These are phyloP conservation scores for Eidolon helvum DNA, from an alignment of 2,113 vertebrate species.

Conservation along the genomic window DNA sequence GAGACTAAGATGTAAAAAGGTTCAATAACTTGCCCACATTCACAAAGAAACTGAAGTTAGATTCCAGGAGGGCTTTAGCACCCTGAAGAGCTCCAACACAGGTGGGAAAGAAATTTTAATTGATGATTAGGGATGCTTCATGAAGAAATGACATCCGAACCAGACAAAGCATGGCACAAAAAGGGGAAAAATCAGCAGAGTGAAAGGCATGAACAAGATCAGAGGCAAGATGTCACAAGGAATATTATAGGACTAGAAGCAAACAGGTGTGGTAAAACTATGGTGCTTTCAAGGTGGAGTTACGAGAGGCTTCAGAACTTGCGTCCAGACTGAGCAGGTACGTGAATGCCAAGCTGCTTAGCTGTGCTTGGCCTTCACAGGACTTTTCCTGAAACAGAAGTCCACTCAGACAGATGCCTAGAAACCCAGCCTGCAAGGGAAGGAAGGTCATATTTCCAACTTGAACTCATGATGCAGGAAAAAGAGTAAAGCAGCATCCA, in stretches of 20 bases:
- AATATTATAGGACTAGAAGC: neutral
- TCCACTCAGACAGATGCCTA: neutral
- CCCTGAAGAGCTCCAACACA: neutral
- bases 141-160: neutral
- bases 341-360: neutral
- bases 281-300: neutral
- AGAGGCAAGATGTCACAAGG: neutral
- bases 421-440: neutral
- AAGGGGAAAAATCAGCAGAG: neutral
- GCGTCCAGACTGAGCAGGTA: neutral
- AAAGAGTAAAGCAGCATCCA: neutral
- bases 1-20: neutral
- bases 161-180: neutral
- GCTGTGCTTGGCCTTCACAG: neutral
- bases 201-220: neutral
- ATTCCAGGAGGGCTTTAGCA: neutral
- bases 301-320: neutral
- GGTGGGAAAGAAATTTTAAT: neutral
- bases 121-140: neutral
- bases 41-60: neutral
- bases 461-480: neutral
- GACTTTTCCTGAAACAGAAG: slow-evolving; percentile 35
- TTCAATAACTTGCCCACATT: neutral
- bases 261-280: neutral
- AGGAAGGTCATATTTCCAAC: slow-evolving; percentile 19